These are phyloP conservation scores for Corythaeola cristata DNA, from an alignment of 2,113 vertebrate genomes.

Conservation along the genomic window DNA sequence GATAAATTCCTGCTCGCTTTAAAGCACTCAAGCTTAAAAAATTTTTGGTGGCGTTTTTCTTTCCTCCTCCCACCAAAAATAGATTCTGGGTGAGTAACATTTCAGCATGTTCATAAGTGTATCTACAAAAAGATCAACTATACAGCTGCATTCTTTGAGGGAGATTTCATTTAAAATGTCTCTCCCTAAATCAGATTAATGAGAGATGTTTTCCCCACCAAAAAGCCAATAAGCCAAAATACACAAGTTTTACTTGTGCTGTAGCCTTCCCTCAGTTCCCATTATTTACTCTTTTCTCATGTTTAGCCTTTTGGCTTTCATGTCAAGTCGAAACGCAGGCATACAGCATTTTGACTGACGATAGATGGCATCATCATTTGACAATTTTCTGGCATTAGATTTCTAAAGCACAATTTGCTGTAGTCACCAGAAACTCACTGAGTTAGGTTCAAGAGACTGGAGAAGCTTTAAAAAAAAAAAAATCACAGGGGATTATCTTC, in stretches of 20 bases:
- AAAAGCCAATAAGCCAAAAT: neutral
- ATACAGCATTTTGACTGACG: neutral
- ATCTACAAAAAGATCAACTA: neutral
- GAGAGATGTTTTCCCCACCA: neutral
- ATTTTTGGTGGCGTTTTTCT: neutral
- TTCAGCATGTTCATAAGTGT: neutral
- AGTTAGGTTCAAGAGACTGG: neutral
- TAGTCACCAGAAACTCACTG: neutral
- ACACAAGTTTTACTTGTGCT: neutral
- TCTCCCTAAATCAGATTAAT: neutral
- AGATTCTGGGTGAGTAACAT: neutral
- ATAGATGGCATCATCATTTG: neutral
- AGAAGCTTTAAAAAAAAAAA: neutral
- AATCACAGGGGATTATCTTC: neutral
- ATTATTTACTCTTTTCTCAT: neutral
- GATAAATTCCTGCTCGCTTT: conserved; percentile 15
- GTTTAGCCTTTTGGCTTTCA: neutral
- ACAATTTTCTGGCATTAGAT: neutral
- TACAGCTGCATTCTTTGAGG: neutral
- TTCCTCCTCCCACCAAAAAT: neutral
- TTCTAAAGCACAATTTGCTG: neutral
- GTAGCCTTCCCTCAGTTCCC: neutral
- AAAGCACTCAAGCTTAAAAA: conserved; percentile 2
- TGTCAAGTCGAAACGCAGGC: neutral
- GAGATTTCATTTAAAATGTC: neutral